Percentiles rank a stretch among this genome's conserved stretches.
Conservation (phyloP, 1,140 invertebrate genomes). For the Pachypsylla venusta region DNA sequence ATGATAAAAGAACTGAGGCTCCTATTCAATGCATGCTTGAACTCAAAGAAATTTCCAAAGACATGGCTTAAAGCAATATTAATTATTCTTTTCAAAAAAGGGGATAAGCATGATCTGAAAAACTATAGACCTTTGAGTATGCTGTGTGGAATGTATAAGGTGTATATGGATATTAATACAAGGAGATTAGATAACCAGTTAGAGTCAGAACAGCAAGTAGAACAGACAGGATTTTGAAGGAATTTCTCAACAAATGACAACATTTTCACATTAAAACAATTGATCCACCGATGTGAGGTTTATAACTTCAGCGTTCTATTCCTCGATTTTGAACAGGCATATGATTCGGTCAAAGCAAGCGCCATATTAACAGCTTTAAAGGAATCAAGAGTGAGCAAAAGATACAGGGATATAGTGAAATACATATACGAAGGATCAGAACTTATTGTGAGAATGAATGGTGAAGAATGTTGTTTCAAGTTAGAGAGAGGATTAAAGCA, state of each 20-base stretch:
- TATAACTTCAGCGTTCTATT: constrained; percentile 11
- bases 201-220: constrained; percentile 25
- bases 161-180: constrained; percentile 20
- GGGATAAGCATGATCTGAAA: constrained; percentile 22
- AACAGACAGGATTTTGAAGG: constrained; percentile 28
- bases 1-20: constrained; percentile 5
- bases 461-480: background rate
- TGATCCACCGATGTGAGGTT: constrained; percentile 13
- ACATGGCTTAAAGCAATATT: constrained; percentile 24
- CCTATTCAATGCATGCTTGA: constrained; percentile 10
- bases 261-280: constrained; percentile 8
- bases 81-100: constrained; percentile 27
- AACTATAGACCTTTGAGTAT: too few species aligned
- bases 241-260: constrained; percentile 20
- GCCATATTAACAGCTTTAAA: background rate
- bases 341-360: background rate
- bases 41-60: constrained; percentile 21
- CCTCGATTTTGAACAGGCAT: constrained; percentile 9
- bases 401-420: background rate
- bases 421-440: background rate
- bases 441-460: background rate
- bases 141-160: constrained; percentile 24
- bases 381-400: background rate
- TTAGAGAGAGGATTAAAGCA: constrained; percentile 11
- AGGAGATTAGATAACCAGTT: constrained; percentile 22